Evolutionary conservation across 1,140 invertebrate genomes (phyloP), one percentile per base, ranked within the genome.

Genomic region (Drosophila punjabiensis): DNA sequence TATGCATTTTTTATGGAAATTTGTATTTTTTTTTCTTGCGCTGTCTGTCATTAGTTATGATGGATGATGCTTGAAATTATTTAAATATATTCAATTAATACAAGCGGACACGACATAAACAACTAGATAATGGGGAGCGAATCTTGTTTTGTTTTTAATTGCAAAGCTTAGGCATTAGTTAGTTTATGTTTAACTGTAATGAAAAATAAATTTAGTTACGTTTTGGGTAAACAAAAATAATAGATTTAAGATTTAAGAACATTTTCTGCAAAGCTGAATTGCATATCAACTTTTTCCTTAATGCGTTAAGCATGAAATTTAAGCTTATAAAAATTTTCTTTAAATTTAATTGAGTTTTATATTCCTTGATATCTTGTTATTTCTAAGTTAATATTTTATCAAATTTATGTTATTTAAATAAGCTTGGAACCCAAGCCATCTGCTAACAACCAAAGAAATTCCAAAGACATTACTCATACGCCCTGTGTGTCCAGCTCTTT

Each of bases 31-130:
- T 90, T 86, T 80, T 71, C 28, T 24, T 24, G 24, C 37, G 24
- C 55, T 43, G 61, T 4, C 75, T 77, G 82, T 82, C 86, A 90
- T 89, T 89, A 89, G 71, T 86, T 87, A 90, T 89, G 86, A 89
- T 73, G 64, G 82, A 89, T 86, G 86, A 64, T 76, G 76, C 55
- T 90, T 52, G 55, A 71, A 86, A 89, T 82, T 90, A 89, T 89
- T 89, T 90, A 89, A 89, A 89, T 90, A 86, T 86, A 89, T 90
- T 86, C 86, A 90, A 89, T 89, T 89, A 89, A 89, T 90, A 73
- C 64, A 55, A 71, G 66, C 65, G 74, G 69, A 70, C 86, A 85
- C 79, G 56, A 61, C 67, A 73, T 87, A 90, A 85, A 79, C 74
- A 85, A 81, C 53, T 28, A 30, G 9, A 30, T 7, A 39, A 43